Percentiles rank a stretch among this genome's conserved stretches.
Evolutionary conservation across 2,113 vertebrate genomes (phyloP).

Genomic region (Orthonyx spaldingii): DNA sequence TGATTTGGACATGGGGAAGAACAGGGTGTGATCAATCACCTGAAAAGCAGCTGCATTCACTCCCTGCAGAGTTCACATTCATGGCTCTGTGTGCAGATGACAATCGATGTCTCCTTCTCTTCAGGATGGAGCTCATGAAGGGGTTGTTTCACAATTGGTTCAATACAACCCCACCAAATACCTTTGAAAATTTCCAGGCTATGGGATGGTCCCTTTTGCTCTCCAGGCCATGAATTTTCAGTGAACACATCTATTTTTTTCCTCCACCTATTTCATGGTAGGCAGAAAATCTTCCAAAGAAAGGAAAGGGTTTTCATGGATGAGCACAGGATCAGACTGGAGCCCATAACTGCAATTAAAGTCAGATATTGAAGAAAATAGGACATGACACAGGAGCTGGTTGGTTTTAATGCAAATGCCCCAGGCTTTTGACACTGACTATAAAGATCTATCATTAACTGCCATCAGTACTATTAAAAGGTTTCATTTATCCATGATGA

Average conservation of each 20-base stretch:
- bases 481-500: neutral
- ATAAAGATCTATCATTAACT: neutral
- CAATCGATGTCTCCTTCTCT: neutral
- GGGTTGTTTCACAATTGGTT: neutral
- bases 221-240: neutral
- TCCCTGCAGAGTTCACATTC: neutral
- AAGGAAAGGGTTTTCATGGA: neutral
- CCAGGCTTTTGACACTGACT: neutral
- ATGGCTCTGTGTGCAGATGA: neutral
- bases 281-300: neutral
- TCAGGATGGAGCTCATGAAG: neutral
- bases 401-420: neutral
- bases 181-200: neutral
- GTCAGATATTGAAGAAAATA: neutral
- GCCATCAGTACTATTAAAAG: neutral
- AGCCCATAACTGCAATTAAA: neutral
- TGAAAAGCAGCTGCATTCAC: neutral
- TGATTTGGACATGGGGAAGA: neutral
- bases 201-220: neutral
- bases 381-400: neutral
- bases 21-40: neutral
- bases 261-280: neutral
- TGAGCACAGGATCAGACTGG: neutral
- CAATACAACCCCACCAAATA: neutral
- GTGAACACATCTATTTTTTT: neutral